Evolutionary conservation across 1,140 invertebrate species (phyloP).

Genomic region (Centruroides vittatus): DNA sequence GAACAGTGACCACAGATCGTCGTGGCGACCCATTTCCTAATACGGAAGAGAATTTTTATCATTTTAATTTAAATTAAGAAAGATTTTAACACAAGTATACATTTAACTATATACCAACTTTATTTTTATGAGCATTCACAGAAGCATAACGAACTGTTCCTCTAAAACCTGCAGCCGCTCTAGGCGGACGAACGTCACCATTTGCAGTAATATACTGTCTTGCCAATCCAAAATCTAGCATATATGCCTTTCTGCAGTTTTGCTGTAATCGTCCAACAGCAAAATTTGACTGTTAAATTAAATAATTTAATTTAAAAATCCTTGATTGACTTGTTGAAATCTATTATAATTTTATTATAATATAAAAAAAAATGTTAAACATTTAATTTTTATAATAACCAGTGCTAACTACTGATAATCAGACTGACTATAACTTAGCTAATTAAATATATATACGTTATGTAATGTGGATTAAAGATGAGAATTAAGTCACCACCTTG

Average conservation of each 20-base stretch:
- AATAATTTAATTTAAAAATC: neutral
- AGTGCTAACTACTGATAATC: too few relatives aligned
- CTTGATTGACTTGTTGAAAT: slow-evolving; percentile 43
- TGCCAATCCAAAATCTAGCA: slow-evolving; percentile 98
- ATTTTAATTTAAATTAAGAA: too few relatives aligned
- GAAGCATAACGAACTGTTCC: slow-evolving; percentile 98
- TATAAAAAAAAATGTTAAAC: too few relatives aligned
- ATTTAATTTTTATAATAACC: too few relatives aligned
- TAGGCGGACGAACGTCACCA: slow-evolving; percentile 68
- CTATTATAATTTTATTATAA: slow-evolving; percentile 35
- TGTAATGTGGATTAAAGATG: too few relatives aligned
- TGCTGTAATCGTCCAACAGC: slow-evolving; percentile 83
- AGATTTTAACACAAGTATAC: too few relatives aligned
- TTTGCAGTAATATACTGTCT: slow-evolving; percentile 56
- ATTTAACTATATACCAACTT: too few relatives aligned
- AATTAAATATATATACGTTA: too few relatives aligned
- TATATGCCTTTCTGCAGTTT: slow-evolving; percentile 81
- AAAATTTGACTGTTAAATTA: slow-evolving; percentile 59
- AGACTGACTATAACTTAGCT: too few relatives aligned
- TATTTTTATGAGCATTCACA: slow-evolving; percentile 98
- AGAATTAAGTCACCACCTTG: too few relatives aligned
- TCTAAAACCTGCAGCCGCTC: slow-evolving; percentile 95
- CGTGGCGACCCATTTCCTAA: slow-evolving; percentile 93
- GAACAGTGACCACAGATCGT: slow-evolving; percentile 97
- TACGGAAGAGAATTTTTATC: too few relatives aligned